Percentiles rank a stretch among this genome's conserved stretches.
Conservation (phyloP, 1,140 invertebrate species). For the Drosophila carrolli region DNA sequence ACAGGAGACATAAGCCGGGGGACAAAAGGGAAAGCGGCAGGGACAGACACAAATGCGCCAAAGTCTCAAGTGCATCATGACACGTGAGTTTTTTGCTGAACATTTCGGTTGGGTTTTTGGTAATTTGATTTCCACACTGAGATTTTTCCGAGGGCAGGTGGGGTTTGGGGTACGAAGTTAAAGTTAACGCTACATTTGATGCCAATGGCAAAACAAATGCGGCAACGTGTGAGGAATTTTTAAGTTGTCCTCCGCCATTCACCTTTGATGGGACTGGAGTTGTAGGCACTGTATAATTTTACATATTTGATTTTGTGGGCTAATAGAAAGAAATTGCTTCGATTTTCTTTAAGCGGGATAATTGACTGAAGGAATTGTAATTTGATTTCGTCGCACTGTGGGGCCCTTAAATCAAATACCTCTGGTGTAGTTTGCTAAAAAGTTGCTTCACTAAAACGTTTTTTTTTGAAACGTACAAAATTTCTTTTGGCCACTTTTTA, state of each 20-base stretch:
- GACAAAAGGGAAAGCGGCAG: background rate
- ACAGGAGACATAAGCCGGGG: conserved; percentile 24
- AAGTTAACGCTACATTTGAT: conserved; percentile 77
- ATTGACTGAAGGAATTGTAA: conserved; percentile 25
- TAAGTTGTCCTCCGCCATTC: conserved; percentile 22
- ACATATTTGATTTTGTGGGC: conserved; percentile 52
- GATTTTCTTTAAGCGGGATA: conserved; percentile 29
- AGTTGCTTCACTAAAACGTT: too few species aligned
- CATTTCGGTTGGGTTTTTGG: conserved; percentile 51
- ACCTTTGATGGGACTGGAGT: background rate
- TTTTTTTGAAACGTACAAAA: too few species aligned
- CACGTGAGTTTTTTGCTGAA: conserved; percentile 62
- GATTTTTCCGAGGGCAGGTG: conserved; percentile 44
- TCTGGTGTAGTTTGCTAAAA: too few species aligned
- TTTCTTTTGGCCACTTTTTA: too few species aligned
- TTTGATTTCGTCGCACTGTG: conserved; percentile 16
- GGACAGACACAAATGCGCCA: conserved; percentile 53
- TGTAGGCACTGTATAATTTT: conserved; percentile 34
- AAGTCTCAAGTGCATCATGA: conserved; percentile 79
- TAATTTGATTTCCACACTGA: conserved; percentile 73
- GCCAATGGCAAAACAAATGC: conserved; percentile 55
- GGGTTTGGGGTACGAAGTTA: conserved; percentile 17
- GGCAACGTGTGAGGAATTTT: conserved; percentile 68
- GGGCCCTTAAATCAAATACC: too few species aligned
- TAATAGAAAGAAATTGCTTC: conserved; percentile 48